Evolutionary conservation across 2,113 vertebrate genomes (phyloP).

Genomic region (Kryptolebias marmoratus): DNA sequence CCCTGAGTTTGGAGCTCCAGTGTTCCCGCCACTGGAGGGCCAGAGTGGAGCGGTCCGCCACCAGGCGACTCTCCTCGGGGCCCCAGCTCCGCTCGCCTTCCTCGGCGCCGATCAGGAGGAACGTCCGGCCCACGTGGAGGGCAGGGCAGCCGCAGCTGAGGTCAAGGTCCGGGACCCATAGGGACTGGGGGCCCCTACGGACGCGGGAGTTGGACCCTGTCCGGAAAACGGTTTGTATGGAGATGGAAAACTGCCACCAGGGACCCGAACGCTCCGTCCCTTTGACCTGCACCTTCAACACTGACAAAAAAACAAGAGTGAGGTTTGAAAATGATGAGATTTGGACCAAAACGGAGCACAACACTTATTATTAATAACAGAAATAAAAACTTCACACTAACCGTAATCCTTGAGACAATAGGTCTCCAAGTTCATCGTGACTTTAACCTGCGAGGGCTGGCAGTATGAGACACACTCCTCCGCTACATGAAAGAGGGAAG

Average conservation of each 20-base stretch:
- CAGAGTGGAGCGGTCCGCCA: constrained; percentile 85
- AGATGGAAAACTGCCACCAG: constrained; percentile 87
- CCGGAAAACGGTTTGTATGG: constrained; percentile 84
- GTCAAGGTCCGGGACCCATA: constrained; percentile 88
- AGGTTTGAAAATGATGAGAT: neutral
- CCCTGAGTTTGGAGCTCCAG: constrained; percentile 86
- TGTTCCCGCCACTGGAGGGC: constrained; percentile 89
- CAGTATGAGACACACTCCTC: constrained; percentile 88
- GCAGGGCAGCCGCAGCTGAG: constrained; percentile 86
- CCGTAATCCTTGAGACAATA: constrained; percentile 90
- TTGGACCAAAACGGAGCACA: neutral
- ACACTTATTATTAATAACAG: neutral
- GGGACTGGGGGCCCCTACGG: constrained; percentile 79
- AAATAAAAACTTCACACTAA: constrained; percentile 54
- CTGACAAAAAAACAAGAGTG: constrained; percentile 57
- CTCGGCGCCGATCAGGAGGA: constrained; percentile 80
- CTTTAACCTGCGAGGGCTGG: constrained; percentile 82
- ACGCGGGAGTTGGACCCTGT: constrained; percentile 70
- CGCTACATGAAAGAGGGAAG: constrained; percentile 67
- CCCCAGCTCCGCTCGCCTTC: constrained; percentile 76
- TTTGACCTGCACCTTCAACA: constrained; percentile 84
- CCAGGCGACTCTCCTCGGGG: constrained; percentile 81
- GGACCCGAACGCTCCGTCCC: constrained; percentile 81
- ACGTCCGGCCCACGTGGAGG: constrained; percentile 81
- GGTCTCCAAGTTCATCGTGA: constrained; percentile 87